phyloP scores from a whole-genome alignment of 2,113 vertebrate species.

The Oryzias curvinotus region DNA sequence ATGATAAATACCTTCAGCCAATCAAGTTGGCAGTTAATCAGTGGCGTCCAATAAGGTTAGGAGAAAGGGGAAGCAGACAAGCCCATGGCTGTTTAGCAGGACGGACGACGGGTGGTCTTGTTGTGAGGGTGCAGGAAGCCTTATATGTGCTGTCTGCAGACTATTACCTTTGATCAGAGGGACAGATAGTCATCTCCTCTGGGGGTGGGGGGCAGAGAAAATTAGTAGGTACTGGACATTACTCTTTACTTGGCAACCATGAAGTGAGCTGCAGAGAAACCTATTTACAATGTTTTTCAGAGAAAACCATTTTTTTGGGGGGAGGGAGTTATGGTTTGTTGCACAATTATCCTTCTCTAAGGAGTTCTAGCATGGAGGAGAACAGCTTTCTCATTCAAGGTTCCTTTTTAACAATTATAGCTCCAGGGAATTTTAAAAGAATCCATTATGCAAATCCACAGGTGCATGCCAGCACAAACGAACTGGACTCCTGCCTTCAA shows the following conservation, averaged over 20 bases:
- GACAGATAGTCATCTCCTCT: conserved; percentile 42
- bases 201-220: conserved; percentile 41
- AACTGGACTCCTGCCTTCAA: conserved; percentile 63
- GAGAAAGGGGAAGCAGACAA: conserved; percentile 67
- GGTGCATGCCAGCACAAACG: conserved; percentile 72
- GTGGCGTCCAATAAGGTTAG: conserved; percentile 69
- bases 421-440: conserved; percentile 66
- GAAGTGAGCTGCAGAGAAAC: no score
- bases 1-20: conserved; percentile 71
- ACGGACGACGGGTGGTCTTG: conserved; percentile 28
- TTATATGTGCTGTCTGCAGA: conserved; percentile 48
- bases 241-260: conserved; percentile 40
- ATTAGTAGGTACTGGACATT: conserved; percentile 51
- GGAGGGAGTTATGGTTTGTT: background rate
- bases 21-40: conserved; percentile 72
- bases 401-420: conserved; percentile 68
- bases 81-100: conserved; percentile 43
- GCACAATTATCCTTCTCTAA: no score
- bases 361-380: conserved; percentile 6
- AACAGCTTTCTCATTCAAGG: conserved; percentile 68
- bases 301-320: conserved; percentile 50
- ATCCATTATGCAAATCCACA: conserved; percentile 78
- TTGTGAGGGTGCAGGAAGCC: conserved; percentile 39
- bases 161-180: conserved; percentile 55
- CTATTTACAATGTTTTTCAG: conserved; percentile 15